Percentiles rank a stretch among this genome's conserved stretches.
Conservation (phyloP, 64 coral and sea anemone species). For the Trachythela sp. region DNA sequence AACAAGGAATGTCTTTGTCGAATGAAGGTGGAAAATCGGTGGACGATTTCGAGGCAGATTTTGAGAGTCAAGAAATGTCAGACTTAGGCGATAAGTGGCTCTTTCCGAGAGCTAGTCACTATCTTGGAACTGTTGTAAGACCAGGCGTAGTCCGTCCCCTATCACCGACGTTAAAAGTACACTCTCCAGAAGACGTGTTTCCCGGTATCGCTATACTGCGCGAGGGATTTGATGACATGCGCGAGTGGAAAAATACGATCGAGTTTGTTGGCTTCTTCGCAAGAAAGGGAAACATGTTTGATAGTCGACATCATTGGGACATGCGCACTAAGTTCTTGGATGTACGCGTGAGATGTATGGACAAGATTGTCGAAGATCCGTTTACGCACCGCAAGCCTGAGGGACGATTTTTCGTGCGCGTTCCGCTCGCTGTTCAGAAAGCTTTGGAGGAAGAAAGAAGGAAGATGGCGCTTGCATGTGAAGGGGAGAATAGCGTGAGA, state of each 20-base stretch:
- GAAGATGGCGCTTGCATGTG: too few species aligned
- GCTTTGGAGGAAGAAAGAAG: background rate
- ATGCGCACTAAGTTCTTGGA: background rate
- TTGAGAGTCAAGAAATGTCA: background rate
- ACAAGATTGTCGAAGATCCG: background rate
- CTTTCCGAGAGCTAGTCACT: background rate
- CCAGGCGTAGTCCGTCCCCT: background rate
- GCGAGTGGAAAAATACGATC: background rate
- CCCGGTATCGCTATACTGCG: background rate
- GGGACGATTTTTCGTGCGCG: background rate
- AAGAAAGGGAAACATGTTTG: background rate
- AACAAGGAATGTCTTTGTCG: background rate
- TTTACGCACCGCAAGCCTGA: background rate
- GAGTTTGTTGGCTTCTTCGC: background rate
- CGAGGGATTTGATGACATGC: background rate
- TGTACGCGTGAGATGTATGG: background rate
- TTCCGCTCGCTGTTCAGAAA: background rate
- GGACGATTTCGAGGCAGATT: background rate
- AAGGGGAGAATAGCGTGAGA: too few species aligned
- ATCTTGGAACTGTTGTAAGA: background rate
- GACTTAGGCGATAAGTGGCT: background rate
- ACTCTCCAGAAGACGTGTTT: background rate
- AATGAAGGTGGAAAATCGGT: background rate
- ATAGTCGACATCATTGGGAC: background rate
- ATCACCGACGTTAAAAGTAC: background rate